These are phyloP conservation scores for Eriosoma lanigerum DNA, from an alignment of 1,140 invertebrate genomes.

Conservation along the genomic window DNA sequence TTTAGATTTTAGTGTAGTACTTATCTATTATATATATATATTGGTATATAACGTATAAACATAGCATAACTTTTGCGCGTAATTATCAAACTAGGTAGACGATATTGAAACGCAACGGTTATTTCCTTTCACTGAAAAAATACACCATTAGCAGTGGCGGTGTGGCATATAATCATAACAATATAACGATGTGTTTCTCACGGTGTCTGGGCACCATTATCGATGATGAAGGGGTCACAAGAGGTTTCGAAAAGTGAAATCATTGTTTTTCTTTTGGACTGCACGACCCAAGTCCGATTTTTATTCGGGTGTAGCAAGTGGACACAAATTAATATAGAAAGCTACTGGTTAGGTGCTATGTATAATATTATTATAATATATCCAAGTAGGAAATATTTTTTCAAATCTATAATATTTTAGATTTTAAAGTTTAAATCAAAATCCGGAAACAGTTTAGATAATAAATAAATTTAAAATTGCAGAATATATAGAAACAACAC, in stretches of 20 bases:
- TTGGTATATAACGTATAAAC: too few relatives aligned
- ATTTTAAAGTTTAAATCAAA: too few relatives aligned
- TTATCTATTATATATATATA: too few relatives aligned
- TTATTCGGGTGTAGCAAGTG: slow-evolving; percentile 44
- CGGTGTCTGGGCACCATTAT: slow-evolving; percentile 41
- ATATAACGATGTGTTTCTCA: slow-evolving; percentile 48
- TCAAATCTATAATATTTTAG: too few relatives aligned
- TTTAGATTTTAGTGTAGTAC: too few relatives aligned
- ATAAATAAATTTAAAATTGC: too few relatives aligned
- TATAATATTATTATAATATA: not conserved
- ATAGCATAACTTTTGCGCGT: not conserved
- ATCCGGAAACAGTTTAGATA: too few relatives aligned
- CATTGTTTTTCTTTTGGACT: slow-evolving; percentile 42
- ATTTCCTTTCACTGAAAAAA: slow-evolving; percentile 50
- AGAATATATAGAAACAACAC: too few relatives aligned
- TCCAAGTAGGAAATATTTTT: too few relatives aligned
- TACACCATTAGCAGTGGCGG: slow-evolving; percentile 16
- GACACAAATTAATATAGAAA: slow-evolving; percentile 27
- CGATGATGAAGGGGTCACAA: slow-evolving; percentile 30
- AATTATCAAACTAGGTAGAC: not conserved
- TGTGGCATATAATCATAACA: slow-evolving; percentile 27
- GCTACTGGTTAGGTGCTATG: not conserved
- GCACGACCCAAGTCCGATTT: slow-evolving; percentile 31
- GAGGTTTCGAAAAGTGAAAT: slow-evolving; percentile 49
- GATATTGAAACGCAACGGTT: slow-evolving; percentile 9